Evolutionary conservation across 2,113 vertebrate species (phyloP).

Genomic region (Ursus arctos): DNA sequence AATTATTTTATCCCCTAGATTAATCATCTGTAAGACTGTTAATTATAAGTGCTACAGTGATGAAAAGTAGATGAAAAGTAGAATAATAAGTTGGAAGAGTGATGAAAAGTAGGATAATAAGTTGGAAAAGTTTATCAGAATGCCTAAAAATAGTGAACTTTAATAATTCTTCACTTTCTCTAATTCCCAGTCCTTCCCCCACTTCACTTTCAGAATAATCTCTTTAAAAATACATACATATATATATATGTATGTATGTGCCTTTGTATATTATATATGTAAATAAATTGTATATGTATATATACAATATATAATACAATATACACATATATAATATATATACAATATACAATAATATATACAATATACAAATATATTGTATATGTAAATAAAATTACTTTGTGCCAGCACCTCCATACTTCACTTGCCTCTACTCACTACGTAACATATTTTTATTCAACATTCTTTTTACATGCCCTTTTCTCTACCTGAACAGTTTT

Average conservation of each 20-base stretch:
- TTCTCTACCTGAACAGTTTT: neutral
- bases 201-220: neutral
- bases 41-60: neutral
- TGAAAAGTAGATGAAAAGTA: neutral
- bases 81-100: neutral
- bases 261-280: too few relatives aligned
- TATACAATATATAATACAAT: too few relatives aligned
- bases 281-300: too few relatives aligned
- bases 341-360: too few relatives aligned
- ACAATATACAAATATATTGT: too few relatives aligned
- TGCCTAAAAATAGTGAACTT: neutral
- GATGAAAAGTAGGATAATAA: neutral
- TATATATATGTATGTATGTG: too few relatives aligned
- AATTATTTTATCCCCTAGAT: neutral
- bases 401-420: neutral
- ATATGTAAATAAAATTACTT: too few relatives aligned
- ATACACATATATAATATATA: too few relatives aligned
- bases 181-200: neutral
- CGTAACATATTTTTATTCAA: neutral
- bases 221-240: too few relatives aligned
- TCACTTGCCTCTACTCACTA: neutral
- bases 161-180: neutral
- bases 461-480: neutral
- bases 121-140: neutral
- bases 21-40: neutral